Evolutionary conservation across 30 jellyfish, hydroid and myxozoan genomes (phyloP).

Genomic region (Aurelia sp.): DNA sequence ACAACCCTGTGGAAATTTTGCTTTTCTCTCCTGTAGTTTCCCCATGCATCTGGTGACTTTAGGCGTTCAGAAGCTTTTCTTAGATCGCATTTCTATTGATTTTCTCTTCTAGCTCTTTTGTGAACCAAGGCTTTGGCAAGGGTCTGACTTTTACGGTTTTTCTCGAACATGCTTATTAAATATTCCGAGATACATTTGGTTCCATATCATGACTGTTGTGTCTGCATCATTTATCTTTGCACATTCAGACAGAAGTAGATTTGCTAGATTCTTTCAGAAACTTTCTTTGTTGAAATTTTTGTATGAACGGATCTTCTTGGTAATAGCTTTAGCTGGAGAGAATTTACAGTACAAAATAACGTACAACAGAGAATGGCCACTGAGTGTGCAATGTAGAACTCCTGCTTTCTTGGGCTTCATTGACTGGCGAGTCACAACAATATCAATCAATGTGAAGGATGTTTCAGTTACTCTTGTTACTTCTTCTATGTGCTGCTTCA

Average conservation of each 20-base stretch:
- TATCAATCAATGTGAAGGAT: too few relatives aligned
- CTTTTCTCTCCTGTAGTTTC: constrained; percentile 26
- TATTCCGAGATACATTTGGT: not conserved
- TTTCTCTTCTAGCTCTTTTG: constrained; percentile 26
- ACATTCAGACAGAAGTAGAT: constrained; percentile 8
- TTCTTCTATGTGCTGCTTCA: too few relatives aligned
- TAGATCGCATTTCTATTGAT: constrained; percentile 19
- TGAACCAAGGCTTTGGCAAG: constrained; percentile 26
- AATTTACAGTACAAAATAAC: too few relatives aligned
- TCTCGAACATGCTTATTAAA: constrained; percentile 1
- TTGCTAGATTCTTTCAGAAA: not conserved
- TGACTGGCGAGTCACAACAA: too few relatives aligned
- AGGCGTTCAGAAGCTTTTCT: constrained; percentile 21
- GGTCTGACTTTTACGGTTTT: constrained; percentile 5
- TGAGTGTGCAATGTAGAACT: too few relatives aligned
- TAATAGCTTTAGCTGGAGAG: too few relatives aligned
- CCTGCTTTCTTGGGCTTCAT: too few relatives aligned
- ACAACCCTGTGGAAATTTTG: constrained; percentile 24
- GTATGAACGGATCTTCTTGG: constrained; percentile 1
- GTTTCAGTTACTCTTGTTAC: too few relatives aligned
- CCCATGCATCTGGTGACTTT: too few relatives aligned
- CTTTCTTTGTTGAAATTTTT: constrained; percentile 5
- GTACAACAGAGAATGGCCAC: too few relatives aligned
- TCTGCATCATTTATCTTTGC: not conserved
- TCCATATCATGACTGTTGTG: constrained; percentile 1